These are phyloP conservation scores for Eueides isabella DNA, from an alignment of 1,140 invertebrate genomes.

Conservation along the genomic window DNA sequence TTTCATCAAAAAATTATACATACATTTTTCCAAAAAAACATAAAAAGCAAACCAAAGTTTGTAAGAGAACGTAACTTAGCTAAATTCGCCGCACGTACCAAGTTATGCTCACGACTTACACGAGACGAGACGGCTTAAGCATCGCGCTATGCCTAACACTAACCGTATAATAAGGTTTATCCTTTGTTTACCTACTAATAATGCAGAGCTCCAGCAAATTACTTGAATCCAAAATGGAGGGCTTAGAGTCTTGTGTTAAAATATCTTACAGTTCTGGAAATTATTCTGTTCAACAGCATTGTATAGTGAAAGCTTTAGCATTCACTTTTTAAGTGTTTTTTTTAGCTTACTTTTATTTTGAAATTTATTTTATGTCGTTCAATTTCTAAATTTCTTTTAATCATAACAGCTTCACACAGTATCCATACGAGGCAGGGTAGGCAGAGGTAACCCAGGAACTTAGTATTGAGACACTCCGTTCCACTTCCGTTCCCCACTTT, in stretches of 20 bases:
- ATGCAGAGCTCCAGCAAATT: conserved; percentile 26
- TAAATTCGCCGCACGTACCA: conserved; percentile 20
- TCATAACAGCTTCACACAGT: no score
- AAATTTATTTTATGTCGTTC: no score
- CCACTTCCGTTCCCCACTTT: no score
- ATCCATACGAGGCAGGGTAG: no score
- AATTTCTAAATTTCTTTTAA: no score
- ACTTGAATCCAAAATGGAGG: conserved; percentile 24
- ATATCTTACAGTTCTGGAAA: neutral
- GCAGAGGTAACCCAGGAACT: no score
- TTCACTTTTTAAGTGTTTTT: neutral
- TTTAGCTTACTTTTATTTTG: neutral
- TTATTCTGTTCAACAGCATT: neutral
- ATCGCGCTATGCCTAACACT: conserved; percentile 10
- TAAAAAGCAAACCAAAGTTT: neutral
- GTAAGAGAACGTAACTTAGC: neutral
- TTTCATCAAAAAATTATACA: no score
- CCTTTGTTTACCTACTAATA: conserved; percentile 40
- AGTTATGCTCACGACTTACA: conserved; percentile 13
- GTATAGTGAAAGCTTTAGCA: neutral
- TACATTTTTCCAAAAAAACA: neutral
- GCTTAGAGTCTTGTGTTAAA: conserved; percentile 9
- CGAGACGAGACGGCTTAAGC: conserved; percentile 10
- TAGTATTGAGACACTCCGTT: no score
- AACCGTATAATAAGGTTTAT: conserved; percentile 39